phyloP scores from a whole-genome alignment of 1,140 invertebrate species.

The Charaxes varanes region DNA sequence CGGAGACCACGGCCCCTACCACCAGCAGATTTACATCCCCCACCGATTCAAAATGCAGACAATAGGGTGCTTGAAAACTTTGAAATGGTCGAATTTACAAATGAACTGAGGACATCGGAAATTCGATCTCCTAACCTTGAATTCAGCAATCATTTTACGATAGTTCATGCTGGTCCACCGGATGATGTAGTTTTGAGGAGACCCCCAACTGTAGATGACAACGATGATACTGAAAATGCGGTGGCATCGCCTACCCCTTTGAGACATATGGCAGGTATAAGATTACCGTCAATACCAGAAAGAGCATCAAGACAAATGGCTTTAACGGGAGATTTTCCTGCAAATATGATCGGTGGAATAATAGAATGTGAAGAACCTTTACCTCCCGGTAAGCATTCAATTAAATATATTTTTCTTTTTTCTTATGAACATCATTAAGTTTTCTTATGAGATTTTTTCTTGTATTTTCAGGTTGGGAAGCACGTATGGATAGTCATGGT shows the following conservation, averaged over 20 bases:
- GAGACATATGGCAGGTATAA: slow-evolving; percentile 82
- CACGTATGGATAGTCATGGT: slow-evolving; percentile 93
- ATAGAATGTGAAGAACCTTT: slow-evolving; percentile 85
- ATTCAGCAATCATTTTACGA: slow-evolving; percentile 68
- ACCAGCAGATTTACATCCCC: slow-evolving; percentile 69
- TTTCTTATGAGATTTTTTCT: not conserved
- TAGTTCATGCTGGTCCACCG: slow-evolving; percentile 63
- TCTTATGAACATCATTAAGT: not conserved
- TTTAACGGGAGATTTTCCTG: slow-evolving; percentile 76
- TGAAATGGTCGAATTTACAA: slow-evolving; percentile 67
- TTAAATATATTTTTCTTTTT: slow-evolving; percentile 3
- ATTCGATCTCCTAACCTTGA: slow-evolving; percentile 71
- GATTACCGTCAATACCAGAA: slow-evolving; percentile 88
- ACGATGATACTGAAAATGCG: slow-evolving; percentile 61
- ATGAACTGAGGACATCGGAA: slow-evolving; percentile 67
- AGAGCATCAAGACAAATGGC: slow-evolving; percentile 77
- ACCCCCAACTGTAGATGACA: slow-evolving; percentile 41
- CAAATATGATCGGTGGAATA: slow-evolving; percentile 71
- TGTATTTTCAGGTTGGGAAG: slow-evolving; percentile 86
- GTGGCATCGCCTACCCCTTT: slow-evolving; percentile 77
- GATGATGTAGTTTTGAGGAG: slow-evolving; percentile 56
- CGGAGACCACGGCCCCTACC: slow-evolving; percentile 74
- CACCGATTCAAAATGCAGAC: slow-evolving; percentile 57
- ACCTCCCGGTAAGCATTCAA: slow-evolving; percentile 82
- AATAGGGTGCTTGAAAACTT: slow-evolving; percentile 50